A percentile compares a stretch with the other conserved stretches of the same genome.
phyloP scores from a whole-genome alignment of 2,113 vertebrate species.

The Anser cygnoides region DNA sequence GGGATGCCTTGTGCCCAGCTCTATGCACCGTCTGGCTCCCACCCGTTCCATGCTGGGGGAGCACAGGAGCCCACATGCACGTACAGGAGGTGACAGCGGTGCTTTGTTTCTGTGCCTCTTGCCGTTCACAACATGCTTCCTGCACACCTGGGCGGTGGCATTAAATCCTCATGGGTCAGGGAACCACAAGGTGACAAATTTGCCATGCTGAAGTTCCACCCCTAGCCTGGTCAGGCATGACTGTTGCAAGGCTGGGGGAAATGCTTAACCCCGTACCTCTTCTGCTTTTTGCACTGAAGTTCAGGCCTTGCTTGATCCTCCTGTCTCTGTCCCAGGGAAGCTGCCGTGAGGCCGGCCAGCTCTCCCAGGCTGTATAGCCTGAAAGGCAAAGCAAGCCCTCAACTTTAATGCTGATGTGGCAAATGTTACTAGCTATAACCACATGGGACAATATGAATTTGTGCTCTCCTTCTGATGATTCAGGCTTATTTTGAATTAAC shows the following conservation, averaged over 20 bases:
- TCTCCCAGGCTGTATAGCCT: not conserved
- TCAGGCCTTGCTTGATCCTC: not conserved
- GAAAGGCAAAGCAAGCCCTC: not conserved
- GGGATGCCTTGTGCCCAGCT: not conserved
- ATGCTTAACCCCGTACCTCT: not conserved
- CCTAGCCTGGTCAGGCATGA: not conserved
- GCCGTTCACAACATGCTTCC: not conserved
- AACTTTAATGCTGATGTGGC: not conserved
- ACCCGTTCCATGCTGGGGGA: not conserved
- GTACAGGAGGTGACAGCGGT: rapidly evolving
- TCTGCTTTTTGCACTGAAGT: not conserved
- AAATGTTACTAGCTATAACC: not conserved
- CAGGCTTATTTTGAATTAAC: not conserved
- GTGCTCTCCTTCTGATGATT: not conserved
- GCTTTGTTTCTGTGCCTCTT: not conserved
- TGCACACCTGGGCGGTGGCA: not conserved
- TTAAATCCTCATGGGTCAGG: rapidly evolving
- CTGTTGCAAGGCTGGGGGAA: not conserved
- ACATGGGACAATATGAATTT: not conserved
- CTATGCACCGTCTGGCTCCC: not conserved
- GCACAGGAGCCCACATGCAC: rapidly evolving
- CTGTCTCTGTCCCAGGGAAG: not conserved
- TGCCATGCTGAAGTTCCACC: not conserved
- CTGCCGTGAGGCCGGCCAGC: not conserved
- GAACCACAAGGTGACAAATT: not conserved